Evolutionary conservation across 53 echinoderm and acorn worm genomes (phyloP), one percentile per base, ranked within the genome.

Genomic region (Pentamera pediparva): DNA sequence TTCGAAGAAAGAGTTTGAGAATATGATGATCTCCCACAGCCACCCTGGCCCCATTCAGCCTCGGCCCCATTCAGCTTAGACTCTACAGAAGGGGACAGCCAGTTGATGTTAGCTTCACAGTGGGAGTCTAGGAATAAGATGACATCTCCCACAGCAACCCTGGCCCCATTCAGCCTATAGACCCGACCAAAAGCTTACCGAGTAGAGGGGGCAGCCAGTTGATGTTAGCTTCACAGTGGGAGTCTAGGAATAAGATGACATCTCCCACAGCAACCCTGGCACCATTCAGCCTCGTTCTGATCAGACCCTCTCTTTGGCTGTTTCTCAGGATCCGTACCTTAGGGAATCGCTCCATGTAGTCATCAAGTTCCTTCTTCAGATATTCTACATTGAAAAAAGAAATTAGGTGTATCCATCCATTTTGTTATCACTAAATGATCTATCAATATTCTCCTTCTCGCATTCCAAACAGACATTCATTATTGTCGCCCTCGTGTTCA

Each of bases 151-250:
- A 80, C 87, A 5, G 89, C 89, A 37, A 36, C 75, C n/a, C 15
- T 41, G 43, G 15, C 43, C 43, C n/a, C 12, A 45, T 45, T 1
- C 1, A 45, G 12, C 1, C 47, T 18, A 45, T 45, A 15, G 88
- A 3, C 88, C 92, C 6, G 92, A 82, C 72, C 88, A 86, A 18
- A 7, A 15, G 79, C 87, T 78, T 47, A 98, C 98, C 98, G 34
- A 98, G 50, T 49, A 98, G 75, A 0, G 98, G 98, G 10, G 98
- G 98, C 55, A 98, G 77, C 98, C 98, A 98, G 72, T 98, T 98
- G 15, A 84, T 75, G 70, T 92, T 98, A 10, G 83, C 85, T 59
- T 98, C 98, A 61, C 91, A 91, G 65, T 98, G 98, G 38, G 98
- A 98, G 45, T 98, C 98, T 2, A 98, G 91, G 72, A 86, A 91